Evolutionary conservation across 1,140 invertebrate species (phyloP).

Genomic region (Drosophila arawakana): DNA sequence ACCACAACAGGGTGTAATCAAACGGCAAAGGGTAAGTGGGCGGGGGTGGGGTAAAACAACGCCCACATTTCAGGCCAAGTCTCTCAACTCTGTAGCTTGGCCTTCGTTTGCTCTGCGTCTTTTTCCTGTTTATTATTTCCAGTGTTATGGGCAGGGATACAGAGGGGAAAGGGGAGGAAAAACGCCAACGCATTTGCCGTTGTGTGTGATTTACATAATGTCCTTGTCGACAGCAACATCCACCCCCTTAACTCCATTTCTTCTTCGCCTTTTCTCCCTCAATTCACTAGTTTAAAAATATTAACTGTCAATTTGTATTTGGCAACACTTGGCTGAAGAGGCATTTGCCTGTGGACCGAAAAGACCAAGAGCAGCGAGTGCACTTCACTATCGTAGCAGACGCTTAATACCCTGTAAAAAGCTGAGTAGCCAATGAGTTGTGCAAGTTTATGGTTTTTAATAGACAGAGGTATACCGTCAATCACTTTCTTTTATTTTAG

Average conservation of each 20-base stretch:
- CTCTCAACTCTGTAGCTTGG: conserved; percentile 28
- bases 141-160: neutral
- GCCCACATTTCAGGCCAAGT: conserved; percentile 22
- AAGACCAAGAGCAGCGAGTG: conserved; percentile 21
- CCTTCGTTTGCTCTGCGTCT: conserved; percentile 48
- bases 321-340: conserved; percentile 76
- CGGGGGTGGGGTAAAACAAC: conserved; percentile 34
- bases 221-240: conserved; percentile 65
- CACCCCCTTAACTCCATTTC: neutral
- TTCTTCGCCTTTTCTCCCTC: conserved; percentile 4
- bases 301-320: conserved; percentile 84
- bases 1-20: conserved; percentile 56
- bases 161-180: neutral
- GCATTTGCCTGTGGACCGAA: conserved; percentile 36
- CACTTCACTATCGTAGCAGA: conserved; percentile 50
- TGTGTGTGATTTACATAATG: conserved; percentile 76
- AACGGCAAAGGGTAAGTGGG: conserved; percentile 37
- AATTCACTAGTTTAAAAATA: conserved; percentile 77
- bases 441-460: neutral
- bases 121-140: conserved; percentile 76
- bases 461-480: neutral
- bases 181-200: conserved; percentile 42
- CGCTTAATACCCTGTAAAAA: conserved; percentile 16
- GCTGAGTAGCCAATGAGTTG: conserved; percentile 9
- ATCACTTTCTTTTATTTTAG: neutral